Base-by-base conservation (phyloP, 2,888 invertebrate genomes). In the Blera fallax region DNA sequence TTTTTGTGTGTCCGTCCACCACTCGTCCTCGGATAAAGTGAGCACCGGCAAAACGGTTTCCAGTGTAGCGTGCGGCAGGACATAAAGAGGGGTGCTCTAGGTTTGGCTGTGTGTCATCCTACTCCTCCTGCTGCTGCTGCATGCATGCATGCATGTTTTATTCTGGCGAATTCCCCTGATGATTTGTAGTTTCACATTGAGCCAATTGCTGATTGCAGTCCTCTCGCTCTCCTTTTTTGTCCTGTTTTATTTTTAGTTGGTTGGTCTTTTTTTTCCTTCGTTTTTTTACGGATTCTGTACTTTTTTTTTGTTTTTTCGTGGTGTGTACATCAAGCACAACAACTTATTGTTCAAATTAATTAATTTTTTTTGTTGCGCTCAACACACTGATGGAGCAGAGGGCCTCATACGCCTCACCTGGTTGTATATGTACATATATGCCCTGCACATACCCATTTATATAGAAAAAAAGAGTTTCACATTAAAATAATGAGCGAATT, bases 331-430 rank as follows among this genome's bases (percentile, higher is more conserved):
- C 62, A 56, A 64, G 67, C 43, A 74, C 62, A 77, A 72, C 78
- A 84, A 80, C 69, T 84, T 84, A 84, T 84, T 84, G 80, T 84
- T 80, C 69, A 84, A 80, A 80, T 84, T 84, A 84, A 84, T 84
- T 84, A 80, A 84, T 79, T 84, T 80, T 84, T 80, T 84, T 62
- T 73, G 50, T 58, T 3, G 52, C 43, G 7, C 14, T 48, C 67
- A 32, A 14, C 29, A 8, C 32, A 50, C 43, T n/a, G 5, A 48
- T 11, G 65, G 40, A n/a, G n/a, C n/a, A n/a, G n/a, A n/a, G n/a
- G n/a, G n/a, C n/a, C n/a, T n/a, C 56, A 50, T 40, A 69, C 60
- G 69, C 64, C 18, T 64, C n/a, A 18, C 1, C 27, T 14, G 16
- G 6, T 11, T 62, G 27, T 18, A 18, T 50, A 52, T 40, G n/a